Percentiles rank a stretch among this genome's conserved stretches.
phyloP scores from a whole-genome alignment of 2,797 vertebrate species.

The Streptopelia turtur region DNA sequence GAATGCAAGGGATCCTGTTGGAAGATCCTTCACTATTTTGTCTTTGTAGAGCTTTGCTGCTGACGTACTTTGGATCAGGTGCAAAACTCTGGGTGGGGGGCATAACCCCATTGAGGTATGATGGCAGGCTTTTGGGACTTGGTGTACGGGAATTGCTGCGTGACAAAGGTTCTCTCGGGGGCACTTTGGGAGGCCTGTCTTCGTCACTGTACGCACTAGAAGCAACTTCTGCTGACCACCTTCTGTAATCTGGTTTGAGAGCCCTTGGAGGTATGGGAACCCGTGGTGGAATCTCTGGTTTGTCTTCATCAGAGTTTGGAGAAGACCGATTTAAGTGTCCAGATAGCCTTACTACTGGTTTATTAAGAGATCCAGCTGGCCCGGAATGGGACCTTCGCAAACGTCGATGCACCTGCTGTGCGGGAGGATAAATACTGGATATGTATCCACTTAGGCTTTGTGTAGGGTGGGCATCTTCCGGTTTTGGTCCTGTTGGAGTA shows the following conservation, averaged over 20 bases:
- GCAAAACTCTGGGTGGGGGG: conserved; percentile 98
- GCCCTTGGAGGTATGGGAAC: conserved; percentile 91
- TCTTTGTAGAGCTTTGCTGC: conserved; percentile 88
- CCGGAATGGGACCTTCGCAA: conserved; percentile 92
- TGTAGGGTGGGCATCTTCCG: conserved; percentile 58
- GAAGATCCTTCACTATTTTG: conserved; percentile 93
- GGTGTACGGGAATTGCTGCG: conserved; percentile 87
- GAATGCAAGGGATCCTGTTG: conserved; percentile 84
- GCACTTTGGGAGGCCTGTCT: conserved; percentile 92
- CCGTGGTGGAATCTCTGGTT: conserved; percentile 91
- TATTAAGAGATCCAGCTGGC: conserved; percentile 93
- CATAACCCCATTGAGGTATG: conserved; percentile 94
- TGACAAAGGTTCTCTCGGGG: conserved; percentile 90
- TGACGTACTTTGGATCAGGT: conserved; percentile 95
- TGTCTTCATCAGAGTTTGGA: conserved; percentile 83
- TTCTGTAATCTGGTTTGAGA: conserved; percentile 86
- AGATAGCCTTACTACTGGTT: conserved; percentile 82
- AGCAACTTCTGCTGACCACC: conserved; percentile 96
- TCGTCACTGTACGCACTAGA: conserved; percentile 91
- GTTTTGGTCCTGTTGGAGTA: conserved; percentile 71
- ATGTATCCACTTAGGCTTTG: conserved; percentile 49
- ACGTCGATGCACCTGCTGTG: conserved; percentile 81
- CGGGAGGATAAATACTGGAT: conserved; percentile 59
- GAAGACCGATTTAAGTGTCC: conserved; percentile 77
- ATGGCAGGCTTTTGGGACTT: conserved; percentile 93